Conservation (phyloP, 2,888 invertebrate species). For the Fragum whitleyi region DNA sequence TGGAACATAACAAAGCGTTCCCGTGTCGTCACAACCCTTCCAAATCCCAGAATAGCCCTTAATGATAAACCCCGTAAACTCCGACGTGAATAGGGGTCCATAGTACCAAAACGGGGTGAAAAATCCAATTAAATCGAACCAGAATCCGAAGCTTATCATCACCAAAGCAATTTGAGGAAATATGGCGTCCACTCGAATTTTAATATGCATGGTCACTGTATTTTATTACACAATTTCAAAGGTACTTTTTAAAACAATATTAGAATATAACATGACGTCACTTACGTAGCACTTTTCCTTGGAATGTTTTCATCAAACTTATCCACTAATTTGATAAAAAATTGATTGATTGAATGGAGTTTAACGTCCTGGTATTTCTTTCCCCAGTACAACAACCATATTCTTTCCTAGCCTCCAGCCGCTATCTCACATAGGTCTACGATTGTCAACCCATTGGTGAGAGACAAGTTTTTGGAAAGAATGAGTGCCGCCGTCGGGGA, state of each 20-base stretch:
- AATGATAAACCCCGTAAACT: conserved; percentile 45
- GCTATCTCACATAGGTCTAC: no score
- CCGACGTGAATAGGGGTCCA: conserved; percentile 45
- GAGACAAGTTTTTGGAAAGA: no score
- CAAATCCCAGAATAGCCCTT: conserved; percentile 61
- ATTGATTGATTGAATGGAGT: no score
- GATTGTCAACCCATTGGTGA: no score
- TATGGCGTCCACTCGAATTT: conserved; percentile 51
- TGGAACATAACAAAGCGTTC: conserved; percentile 57
- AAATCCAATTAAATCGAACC: conserved; percentile 53
- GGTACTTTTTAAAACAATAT: not conserved
- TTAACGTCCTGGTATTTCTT: no score
- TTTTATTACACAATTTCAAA: not conserved
- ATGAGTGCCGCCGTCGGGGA: no score
- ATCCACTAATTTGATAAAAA: no score
- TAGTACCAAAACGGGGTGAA: conserved; percentile 51
- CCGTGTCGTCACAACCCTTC: conserved; percentile 62
- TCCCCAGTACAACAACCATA: no score
- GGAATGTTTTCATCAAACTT: no score
- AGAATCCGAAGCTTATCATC: conserved; percentile 38
- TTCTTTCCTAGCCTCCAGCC: no score
- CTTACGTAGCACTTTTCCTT: no score
- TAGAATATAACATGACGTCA: conserved; percentile 1
- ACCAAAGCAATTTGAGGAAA: conserved; percentile 49
- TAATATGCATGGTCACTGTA: conserved; percentile 39